Evolutionary conservation across 2,888 invertebrate species (phyloP), one percentile per base, ranked within the genome.

Genomic region (Xestia xanthographa): DNA sequence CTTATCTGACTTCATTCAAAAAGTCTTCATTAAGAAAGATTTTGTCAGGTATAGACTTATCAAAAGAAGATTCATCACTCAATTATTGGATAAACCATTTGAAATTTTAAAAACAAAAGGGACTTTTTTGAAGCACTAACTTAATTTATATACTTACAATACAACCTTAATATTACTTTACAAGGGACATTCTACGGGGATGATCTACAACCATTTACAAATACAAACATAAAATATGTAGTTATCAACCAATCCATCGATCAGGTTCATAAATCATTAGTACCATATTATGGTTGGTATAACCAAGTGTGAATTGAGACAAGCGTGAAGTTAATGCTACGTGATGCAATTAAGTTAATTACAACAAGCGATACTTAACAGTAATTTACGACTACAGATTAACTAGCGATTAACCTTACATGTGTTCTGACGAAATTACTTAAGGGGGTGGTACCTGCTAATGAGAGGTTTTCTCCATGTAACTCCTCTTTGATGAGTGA

Each of bases 261-360:
- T 66, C 12, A 62, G 20, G 1, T 41, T 38, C 26, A 66, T 69
- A 66, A 53, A 84, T 66, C n/a, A 75, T 66, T 66, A 81, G 50
- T 73, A 12, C 17, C 41, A 56, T 60, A 71, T 41, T 45, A 66
- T 50, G 48, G 41, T 60, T 65, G 29, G 22, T 53, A 66, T 66
- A 65, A 66, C 56, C 20, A 66, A 76, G 65, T 75, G 66, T 72
- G 50, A 63, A 68, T 78, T 71, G 53, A 70, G 67, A 81, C 66
- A 86, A 76, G 86, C 75, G 66, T 80, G 53, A 75, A 75, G 53
- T 72, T 58, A 75, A 76, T 73, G 75, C 48, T 76, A 70, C 70
- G 53, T 43, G 48, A 68, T 77, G 75, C 73, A 74, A 68, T 60
- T 63, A 66, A 60, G 43, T 74, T 74, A 82, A 79, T 80, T 66